Percentiles rank a stretch among this genome's conserved stretches.
These are phyloP conservation scores for Pristionchus exspectatus DNA, from an alignment of 2,888 invertebrate species.

Conservation along the genomic window DNA sequence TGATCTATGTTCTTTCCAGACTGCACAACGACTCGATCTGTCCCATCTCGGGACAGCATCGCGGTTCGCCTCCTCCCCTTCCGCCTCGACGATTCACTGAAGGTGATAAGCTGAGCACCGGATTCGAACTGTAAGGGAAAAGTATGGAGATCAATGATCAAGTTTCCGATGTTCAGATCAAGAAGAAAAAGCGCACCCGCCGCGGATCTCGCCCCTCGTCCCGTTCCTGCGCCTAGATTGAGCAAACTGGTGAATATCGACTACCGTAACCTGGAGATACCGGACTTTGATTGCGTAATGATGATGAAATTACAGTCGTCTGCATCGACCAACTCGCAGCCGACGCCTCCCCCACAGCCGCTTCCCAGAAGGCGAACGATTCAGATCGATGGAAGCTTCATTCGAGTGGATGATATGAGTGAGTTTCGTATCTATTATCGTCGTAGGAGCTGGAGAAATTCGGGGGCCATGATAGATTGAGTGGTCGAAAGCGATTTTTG, in stretches of 20 bases:
- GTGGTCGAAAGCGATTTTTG: too few relatives aligned
- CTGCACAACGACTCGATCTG: constrained; percentile 25
- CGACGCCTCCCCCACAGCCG: background rate
- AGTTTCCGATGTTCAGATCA: background rate
- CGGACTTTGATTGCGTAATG: background rate
- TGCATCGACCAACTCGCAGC: background rate
- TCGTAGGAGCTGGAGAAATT: too few relatives aligned
- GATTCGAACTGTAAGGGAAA: background rate
- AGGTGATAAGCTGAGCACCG: background rate
- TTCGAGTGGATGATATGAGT: constrained; percentile 25
- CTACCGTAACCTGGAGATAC: background rate
- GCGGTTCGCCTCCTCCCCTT: constrained; percentile 25
- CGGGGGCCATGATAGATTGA: too few relatives aligned
- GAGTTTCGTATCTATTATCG: background rate
- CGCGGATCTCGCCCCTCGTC: background rate
- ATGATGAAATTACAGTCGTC: constrained; percentile 35
- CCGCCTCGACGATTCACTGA: constrained; percentile 2
- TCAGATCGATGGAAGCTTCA: constrained; percentile 27
- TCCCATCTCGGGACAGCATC: constrained; percentile 9
- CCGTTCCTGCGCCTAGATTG: constrained; percentile 27
- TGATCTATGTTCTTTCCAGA: background rate
- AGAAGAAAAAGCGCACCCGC: constrained; percentile 23
- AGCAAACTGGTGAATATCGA: constrained; percentile 26
- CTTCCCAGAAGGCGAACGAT: constrained; percentile 28
- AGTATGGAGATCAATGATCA: background rate